Evolutionary conservation across 2,888 invertebrate species (phyloP).

Genomic region (Acrobasis suavella): DNA sequence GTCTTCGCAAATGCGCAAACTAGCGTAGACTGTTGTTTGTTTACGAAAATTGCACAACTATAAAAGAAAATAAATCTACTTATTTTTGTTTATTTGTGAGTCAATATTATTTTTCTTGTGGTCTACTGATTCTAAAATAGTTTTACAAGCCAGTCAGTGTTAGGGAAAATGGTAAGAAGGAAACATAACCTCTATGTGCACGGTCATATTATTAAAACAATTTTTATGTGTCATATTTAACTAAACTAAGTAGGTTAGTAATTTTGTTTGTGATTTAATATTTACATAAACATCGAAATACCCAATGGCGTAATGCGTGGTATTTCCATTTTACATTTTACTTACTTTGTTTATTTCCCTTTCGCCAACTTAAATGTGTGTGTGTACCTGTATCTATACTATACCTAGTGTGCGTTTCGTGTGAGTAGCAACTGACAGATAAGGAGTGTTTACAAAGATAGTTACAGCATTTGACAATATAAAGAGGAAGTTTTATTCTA

Average conservation of each 20-base stretch:
- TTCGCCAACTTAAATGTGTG: too few relatives aligned
- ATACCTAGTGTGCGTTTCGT: too few relatives aligned
- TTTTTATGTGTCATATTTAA: neutral
- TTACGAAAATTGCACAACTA: neutral
- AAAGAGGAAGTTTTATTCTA: too few relatives aligned
- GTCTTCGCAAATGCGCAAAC: slow-evolving; percentile 7
- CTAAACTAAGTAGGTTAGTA: too few relatives aligned
- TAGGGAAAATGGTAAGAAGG: neutral
- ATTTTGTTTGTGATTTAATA: too few relatives aligned
- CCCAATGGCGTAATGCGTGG: too few relatives aligned
- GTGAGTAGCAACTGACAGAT: neutral
- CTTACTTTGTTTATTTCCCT: too few relatives aligned
- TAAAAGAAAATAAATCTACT: neutral
- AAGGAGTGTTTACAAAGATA: slow-evolving; percentile 4
- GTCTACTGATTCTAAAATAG: neutral
- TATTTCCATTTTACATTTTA: too few relatives aligned
- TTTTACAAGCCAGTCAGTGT: neutral
- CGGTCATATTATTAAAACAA: too few relatives aligned
- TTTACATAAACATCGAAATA: too few relatives aligned
- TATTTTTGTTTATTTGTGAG: neutral
- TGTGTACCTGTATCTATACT: too few relatives aligned
- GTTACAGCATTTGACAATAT: neutral
- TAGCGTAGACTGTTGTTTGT: neutral
- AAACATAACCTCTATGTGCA: neutral
- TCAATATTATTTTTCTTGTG: neutral